Evolutionary conservation across 2,113 vertebrate genomes (phyloP).

Genomic region (Asarcornis scutulata): DNA sequence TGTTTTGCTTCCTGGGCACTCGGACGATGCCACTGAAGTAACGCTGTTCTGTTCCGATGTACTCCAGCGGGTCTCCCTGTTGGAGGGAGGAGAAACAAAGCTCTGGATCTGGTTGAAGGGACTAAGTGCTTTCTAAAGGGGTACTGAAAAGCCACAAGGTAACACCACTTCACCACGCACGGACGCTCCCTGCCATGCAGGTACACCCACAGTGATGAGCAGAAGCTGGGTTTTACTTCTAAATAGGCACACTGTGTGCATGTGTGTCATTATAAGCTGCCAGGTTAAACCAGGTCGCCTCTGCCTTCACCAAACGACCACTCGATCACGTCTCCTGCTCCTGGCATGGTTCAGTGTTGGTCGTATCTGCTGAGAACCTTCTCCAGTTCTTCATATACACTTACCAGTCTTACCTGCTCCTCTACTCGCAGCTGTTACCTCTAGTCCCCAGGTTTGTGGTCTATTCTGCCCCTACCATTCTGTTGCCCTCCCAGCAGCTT

Average conservation of each 20-base stretch:
- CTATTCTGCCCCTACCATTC: not conserved
- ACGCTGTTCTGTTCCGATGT: not conserved
- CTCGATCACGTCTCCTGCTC: not conserved
- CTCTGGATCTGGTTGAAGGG: not conserved
- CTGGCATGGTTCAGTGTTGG: not conserved
- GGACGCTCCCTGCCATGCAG: not conserved
- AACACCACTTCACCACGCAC: accelerated
- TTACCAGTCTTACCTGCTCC: not conserved
- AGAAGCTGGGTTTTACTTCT: not conserved
- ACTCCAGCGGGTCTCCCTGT: not conserved
- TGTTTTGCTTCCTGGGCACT: not conserved
- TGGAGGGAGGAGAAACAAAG: not conserved
- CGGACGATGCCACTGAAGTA: not conserved
- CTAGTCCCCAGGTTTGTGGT: not conserved
- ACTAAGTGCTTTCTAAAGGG: not conserved
- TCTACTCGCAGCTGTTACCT: not conserved
- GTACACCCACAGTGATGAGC: not conserved
- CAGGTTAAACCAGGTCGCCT: not conserved
- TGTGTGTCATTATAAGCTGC: not conserved
- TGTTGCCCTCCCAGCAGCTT: not conserved
- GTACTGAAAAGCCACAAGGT: not conserved
- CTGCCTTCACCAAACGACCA: accelerated
- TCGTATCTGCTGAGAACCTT: not conserved
- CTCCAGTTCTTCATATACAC: accelerated
- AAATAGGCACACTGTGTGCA: accelerated